Percentiles rank a stretch among this genome's conserved stretches.
Conservation (phyloP, 37 sponge, comb jelly and placozoan species). For the Halichondria panicea region DNA sequence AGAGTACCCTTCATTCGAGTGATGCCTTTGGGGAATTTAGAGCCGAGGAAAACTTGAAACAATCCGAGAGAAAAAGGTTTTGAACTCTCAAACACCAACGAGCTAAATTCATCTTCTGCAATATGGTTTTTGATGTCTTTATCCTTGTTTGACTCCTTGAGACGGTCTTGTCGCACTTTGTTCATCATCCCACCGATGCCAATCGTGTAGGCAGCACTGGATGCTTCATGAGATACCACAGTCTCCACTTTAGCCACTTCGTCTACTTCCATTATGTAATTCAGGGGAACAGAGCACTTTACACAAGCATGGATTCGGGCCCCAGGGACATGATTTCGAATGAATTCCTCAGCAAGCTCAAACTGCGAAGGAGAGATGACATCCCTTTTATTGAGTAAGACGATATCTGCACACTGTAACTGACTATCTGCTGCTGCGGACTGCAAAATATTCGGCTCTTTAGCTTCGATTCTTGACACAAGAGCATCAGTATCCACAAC, state of each 20-base stretch:
- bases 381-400: slow-evolving; percentile 74
- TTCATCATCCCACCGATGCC: slow-evolving; percentile 51
- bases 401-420: slow-evolving; percentile 72
- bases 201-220: slow-evolving; percentile 44
- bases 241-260: slow-evolving; percentile 23
- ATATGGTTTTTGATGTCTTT: slow-evolving; percentile 17
- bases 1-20: slow-evolving; percentile 66
- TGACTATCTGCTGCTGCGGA: slow-evolving; percentile 68
- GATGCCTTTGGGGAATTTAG: slow-evolving; percentile 25
- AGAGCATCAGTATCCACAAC: slow-evolving; percentile 74
- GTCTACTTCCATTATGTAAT: slow-evolving; percentile 67
- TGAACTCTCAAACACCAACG: slow-evolving; percentile 46
- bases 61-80: slow-evolving; percentile 29
- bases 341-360: slow-evolving; percentile 32
- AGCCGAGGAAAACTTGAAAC: slow-evolving; percentile 63
- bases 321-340: slow-evolving; percentile 48
- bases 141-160: slow-evolving; percentile 6
- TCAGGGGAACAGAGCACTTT: slow-evolving; percentile 60
- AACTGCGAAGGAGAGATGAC: slow-evolving; percentile 50
- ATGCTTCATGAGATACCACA: slow-evolving; percentile 63
- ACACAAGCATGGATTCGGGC: slow-evolving; percentile 36
- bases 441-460: background rate
- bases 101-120: slow-evolving; percentile 52
- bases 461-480: slow-evolving; percentile 17
- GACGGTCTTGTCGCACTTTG: slow-evolving; percentile 18